These are phyloP conservation scores for Myiotriccus ornatus DNA, from an alignment of 2,797 vertebrate species.

Conservation along the genomic window DNA sequence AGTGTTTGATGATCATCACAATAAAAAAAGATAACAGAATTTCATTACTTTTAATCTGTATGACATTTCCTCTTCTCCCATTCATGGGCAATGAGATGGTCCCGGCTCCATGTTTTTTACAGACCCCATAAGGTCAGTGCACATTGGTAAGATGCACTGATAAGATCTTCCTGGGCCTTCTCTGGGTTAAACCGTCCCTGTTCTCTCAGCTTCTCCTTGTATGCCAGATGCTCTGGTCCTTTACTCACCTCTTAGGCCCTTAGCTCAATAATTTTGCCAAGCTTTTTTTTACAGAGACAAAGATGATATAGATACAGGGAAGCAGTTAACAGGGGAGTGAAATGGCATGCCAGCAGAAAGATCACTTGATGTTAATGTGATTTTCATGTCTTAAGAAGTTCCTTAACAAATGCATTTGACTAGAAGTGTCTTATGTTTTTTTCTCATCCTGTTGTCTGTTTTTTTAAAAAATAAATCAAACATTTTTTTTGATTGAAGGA, in stretches of 20 bases:
- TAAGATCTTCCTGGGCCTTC: background rate
- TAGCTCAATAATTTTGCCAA: background rate
- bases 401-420: background rate
- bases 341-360: background rate
- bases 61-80: background rate
- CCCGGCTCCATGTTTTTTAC: background rate
- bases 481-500: background rate
- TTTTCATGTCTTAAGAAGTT: background rate
- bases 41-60: background rate
- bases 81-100: background rate
- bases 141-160: background rate
- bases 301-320: background rate
- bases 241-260: background rate
- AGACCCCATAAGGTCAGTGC: background rate
- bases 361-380: background rate
- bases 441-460: background rate
- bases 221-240: background rate
- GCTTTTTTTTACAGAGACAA: background rate
- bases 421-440: background rate
- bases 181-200: background rate
- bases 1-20: fast-evolving
- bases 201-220: background rate
- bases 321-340: background rate
- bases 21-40: background rate
- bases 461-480: background rate